Conservation (phyloP, 2,113 vertebrate species). For the Chlamydotis undulata region DNA sequence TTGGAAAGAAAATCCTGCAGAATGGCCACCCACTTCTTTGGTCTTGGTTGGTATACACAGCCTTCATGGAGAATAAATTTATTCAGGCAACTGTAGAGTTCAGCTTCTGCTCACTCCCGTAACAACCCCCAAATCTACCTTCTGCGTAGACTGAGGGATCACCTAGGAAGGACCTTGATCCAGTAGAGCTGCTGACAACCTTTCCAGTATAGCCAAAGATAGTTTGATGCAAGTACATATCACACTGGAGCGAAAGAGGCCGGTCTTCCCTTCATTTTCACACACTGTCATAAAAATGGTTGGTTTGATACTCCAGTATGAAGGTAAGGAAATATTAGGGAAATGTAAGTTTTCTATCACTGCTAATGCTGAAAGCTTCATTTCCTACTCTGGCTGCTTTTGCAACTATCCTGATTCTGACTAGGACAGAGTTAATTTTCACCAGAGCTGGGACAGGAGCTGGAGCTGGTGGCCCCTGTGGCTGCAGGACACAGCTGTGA, state of each 20-base stretch:
- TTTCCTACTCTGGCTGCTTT: not conserved
- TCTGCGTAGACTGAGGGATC: not conserved
- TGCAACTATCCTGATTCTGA: not conserved
- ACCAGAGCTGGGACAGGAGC: no score
- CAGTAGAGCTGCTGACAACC: not conserved
- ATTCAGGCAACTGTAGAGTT: not conserved
- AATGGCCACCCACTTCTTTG: rapidly evolving
- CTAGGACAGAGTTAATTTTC: no score
- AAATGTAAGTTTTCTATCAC: not conserved
- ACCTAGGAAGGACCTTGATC: not conserved
- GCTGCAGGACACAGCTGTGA: no score
- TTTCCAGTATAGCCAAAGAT: not conserved
- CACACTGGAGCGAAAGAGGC: not conserved
- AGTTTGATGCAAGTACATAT: no score
- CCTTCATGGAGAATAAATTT: not conserved
- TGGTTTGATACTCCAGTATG: not conserved
- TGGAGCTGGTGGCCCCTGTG: no score
- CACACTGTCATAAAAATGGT: not conserved
- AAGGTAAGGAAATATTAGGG: not conserved
- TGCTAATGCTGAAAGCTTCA: not conserved
- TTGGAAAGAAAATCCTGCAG: not conserved
- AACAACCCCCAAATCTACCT: not conserved
- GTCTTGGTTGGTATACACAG: no score
- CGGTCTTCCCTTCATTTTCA: not conserved
- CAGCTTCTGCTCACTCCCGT: not conserved